Evolutionary conservation across 2,888 invertebrate species (phyloP), one percentile per base, ranked within the genome.

Genomic region (Masnerella sp.): DNA sequence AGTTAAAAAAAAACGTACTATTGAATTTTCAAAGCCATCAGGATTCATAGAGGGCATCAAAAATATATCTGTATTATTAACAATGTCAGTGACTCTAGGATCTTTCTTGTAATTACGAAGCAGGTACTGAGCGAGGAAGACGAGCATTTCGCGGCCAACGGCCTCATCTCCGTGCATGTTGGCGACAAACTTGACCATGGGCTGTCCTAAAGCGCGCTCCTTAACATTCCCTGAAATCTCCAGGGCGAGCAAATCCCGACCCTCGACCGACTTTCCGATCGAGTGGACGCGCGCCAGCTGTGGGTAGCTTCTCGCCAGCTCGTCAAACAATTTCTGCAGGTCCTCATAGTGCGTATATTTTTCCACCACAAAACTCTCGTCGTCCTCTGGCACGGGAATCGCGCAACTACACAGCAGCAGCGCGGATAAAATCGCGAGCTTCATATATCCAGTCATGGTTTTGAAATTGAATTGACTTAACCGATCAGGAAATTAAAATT

Each of bases 21-120:
- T 38, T 20, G 52, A 54, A 11, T 40, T 38, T 12, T 95, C 96
- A 89, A 93, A 98, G 11, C 99, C 99, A 90, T 99, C 95, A 28
- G 99, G 99, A 89, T 99, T 99, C 91, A 99, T 92, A 0, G 97
- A 95, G 0, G 99, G 98, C 96, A 99, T 94, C 81, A 99, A 89
- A 88, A 94, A 97, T 75, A 99, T 96, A 84, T 98, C 95, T 0
- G 97, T 98, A 2, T 88, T 90, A 83, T 98, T 93, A 0, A 99
- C 91, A 61, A 99, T 88, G 67, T 89, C 90, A 0, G 95, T 93
- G 14, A 98, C 90, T 61, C 94, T 89, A 0, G 91, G 89, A 79
- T 91, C 90, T 62, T 89, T 91, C 1, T 92, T 92, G 84, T 95
- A 95, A 83, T 94, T 94, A 5, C 90, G 88, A 49, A 98, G 89